phyloP scores from a whole-genome alignment of 2,113 vertebrate genomes.

The Dicentrarchus labrax region DNA sequence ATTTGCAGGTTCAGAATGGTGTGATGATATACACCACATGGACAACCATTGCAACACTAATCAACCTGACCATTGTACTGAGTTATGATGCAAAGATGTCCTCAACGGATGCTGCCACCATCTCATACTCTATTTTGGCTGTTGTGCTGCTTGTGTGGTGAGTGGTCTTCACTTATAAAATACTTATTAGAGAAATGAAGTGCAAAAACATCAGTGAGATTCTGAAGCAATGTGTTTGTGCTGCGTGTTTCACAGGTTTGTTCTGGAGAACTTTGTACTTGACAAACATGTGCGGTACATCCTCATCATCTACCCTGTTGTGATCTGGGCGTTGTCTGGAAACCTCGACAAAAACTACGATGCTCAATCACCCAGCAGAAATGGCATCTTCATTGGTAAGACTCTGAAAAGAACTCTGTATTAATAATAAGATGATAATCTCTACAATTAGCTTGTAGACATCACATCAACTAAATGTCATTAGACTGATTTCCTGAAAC shows the following conservation, averaged over 20 bases:
- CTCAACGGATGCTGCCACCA: slow-evolving; percentile 75
- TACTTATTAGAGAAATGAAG: not conserved
- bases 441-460: not conserved
- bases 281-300: slow-evolving; percentile 73
- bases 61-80: slow-evolving; percentile 87
- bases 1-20: slow-evolving; percentile 89
- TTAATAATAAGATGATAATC: not conserved
- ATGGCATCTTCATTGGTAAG: slow-evolving; percentile 75
- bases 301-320: slow-evolving; percentile 65
- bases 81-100: slow-evolving; percentile 78
- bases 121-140: slow-evolving; percentile 83
- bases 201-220: not conserved
- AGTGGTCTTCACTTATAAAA: slow-evolving; percentile 12
- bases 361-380: slow-evolving; percentile 42
- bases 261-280: slow-evolving; percentile 71
- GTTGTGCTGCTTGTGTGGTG: slow-evolving; percentile 83
- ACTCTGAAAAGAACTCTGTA: not conserved
- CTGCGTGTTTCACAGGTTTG: slow-evolving; percentile 59
- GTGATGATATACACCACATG: slow-evolving; percentile 86
- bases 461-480: too few species aligned
- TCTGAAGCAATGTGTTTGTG: not conserved
- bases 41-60: slow-evolving; percentile 88
- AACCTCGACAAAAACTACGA: slow-evolving; percentile 76
- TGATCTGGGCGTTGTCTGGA: slow-evolving; percentile 75
- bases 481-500: not conserved